Evolutionary conservation across 2,888 invertebrate species (phyloP), one percentile per base, ranked within the genome.

Genomic region (Andrena minutula): DNA sequence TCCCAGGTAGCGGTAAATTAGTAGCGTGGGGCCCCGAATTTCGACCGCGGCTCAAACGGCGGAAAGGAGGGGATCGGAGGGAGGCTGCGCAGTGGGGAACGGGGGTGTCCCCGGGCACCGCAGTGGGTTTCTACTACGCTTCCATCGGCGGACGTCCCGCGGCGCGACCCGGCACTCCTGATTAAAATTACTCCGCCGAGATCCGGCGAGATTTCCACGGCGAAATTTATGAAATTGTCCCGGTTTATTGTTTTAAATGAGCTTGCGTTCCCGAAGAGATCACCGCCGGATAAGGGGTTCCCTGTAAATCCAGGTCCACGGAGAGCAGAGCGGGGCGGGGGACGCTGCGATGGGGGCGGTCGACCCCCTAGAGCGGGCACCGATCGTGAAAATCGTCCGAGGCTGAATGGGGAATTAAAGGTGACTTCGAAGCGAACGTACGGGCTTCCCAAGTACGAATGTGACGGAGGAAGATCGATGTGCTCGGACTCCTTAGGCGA

Each of bases 211-310:
- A 82, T 86, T 83, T 88, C 90, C 88, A 83, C 88, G 86, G 89
- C 84, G 80, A 92, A 92, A 93, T 93, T 93, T 93, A 93, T 93
- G 90, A 91, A 93, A 93, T 91, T 91, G 90, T 92, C 91, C 89
- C 88, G 91, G 91, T 92, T 88, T 92, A 92, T 93, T 93, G 92
- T 93, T 92, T 92, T 90, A 92, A 90, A 91, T 89, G 91, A 91
- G 90, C 88, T 86, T 86, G 86, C 90, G 88, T 89, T 88, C 89
- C 88, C 88, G 88, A 88, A 88, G 89, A 92, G 92, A 92, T 92
- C 90, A 90, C 80, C 86, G 78, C 74, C 86, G 89, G 92, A 92
- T 92, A 92, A 91, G 86, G 71, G 68, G 58, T 84, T 84, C 79
- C 86, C 87, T 89, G 91, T 92, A 90, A 92, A 92, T 90, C 86